These are phyloP conservation scores for Ophioninae sp. DNA, from an alignment of 2,888 invertebrate species.

Conservation along the genomic window DNA sequence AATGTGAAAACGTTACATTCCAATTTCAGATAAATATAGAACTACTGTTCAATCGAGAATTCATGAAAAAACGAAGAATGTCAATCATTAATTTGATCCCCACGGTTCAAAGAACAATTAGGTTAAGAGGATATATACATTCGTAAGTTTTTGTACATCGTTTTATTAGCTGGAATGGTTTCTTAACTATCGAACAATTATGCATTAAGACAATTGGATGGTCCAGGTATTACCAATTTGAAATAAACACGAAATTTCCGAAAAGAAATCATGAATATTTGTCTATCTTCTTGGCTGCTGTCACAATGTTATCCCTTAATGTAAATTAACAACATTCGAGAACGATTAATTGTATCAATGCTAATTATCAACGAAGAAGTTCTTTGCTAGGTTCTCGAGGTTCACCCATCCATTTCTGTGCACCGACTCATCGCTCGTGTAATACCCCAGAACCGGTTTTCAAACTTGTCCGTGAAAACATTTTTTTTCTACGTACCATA, in stretches of 20 bases:
- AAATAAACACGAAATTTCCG: no score
- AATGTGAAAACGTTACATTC: not conserved
- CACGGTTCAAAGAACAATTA: conserved; percentile 7
- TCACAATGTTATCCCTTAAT: no score
- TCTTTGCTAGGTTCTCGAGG: conserved; percentile 22
- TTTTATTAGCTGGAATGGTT: no score
- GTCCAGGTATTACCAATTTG: no score
- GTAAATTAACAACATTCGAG: not conserved
- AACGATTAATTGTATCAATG: conserved; percentile 25
- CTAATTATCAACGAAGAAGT: conserved; percentile 35
- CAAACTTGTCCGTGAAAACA: conserved; percentile 42
- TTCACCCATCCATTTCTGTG: conserved; percentile 39
- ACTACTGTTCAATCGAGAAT: not conserved
- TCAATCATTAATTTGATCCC: conserved; percentile 17
- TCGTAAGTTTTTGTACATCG: no score
- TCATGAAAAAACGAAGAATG: not conserved
- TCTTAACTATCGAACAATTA: no score
- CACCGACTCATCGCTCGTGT: conserved; percentile 48
- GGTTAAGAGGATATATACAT: no score
- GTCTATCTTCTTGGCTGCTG: no score
- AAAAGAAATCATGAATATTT: no score
- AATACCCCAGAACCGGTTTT: conserved; percentile 63
- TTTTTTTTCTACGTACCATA: conserved; percentile 51
- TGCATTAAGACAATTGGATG: no score
- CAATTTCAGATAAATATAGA: not conserved